Evolutionary conservation across 2,888 invertebrate species (phyloP).

Genomic region (Neoitamus cyanurus): DNA sequence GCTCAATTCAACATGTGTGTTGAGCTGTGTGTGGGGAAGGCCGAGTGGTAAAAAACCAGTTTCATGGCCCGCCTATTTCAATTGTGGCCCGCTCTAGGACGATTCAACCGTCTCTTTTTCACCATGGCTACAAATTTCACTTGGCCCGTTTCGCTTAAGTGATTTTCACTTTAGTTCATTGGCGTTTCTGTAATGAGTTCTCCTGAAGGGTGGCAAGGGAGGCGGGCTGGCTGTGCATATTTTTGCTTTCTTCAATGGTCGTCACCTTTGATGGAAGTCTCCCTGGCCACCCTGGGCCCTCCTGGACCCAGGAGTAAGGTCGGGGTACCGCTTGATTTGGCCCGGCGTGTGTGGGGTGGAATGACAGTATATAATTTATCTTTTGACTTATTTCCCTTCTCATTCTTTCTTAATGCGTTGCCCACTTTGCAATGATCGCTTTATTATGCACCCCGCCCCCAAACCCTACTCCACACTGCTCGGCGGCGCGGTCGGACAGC

Average conservation of each 20-base stretch:
- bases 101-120: conserved; percentile 40
- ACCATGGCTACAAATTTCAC: conserved; percentile 50
- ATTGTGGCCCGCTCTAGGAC: conserved; percentile 11
- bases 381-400: conserved; percentile 40
- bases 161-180: conserved; percentile 46
- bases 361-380: conserved; percentile 40
- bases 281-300: background rate
- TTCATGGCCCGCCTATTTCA: conserved; percentile 42
- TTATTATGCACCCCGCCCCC: conserved; percentile 46
- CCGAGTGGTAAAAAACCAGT: conserved; percentile 13
- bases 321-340: background rate
- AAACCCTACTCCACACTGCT: background rate
- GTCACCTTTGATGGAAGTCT: conserved; percentile 46
- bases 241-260: conserved; percentile 45
- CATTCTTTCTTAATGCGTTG: conserved; percentile 44
- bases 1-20: conserved; percentile 29
- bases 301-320: background rate
- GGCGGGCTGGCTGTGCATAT: conserved; percentile 21
- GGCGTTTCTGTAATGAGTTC: conserved; percentile 35
- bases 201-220: background rate
- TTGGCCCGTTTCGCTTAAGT: conserved; percentile 36
- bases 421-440: conserved; percentile 42
- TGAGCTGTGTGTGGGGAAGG: conserved; percentile 7
- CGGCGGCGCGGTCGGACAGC: background rate
- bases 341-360: background rate